A percentile compares a stretch with the other conserved stretches of the same genome.
phyloP scores from a whole-genome alignment of 2,888 invertebrate genomes.

The Syrphus vitripennis region DNA sequence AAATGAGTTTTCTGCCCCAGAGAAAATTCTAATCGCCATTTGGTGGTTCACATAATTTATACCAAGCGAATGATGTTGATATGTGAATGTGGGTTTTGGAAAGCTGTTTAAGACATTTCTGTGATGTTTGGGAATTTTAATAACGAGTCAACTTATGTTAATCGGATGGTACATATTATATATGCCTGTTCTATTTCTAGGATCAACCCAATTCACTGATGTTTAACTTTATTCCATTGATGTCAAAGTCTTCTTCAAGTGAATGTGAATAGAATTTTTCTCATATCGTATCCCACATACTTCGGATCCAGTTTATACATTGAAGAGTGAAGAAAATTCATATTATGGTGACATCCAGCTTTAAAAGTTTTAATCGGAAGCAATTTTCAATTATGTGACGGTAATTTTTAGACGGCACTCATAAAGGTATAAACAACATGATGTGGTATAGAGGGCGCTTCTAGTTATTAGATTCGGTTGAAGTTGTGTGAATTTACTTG shows the following conservation, averaged over 20 bases:
- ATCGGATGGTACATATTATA: constrained; percentile 25
- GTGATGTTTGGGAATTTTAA: constrained; percentile 13
- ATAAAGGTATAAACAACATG: neutral
- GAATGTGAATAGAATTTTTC: constrained; percentile 12
- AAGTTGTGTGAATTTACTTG: neutral
- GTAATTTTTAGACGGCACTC: neutral
- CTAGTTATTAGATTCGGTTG: neutral
- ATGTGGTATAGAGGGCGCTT: neutral
- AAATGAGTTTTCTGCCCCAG: constrained; percentile 51
- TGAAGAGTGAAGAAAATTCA: neutral
- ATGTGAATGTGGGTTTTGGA: neutral
- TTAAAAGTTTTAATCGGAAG: constrained; percentile 51
- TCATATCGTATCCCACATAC: neutral
- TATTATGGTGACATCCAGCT: neutral
- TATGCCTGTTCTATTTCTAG: constrained; percentile 30
- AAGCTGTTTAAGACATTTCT: neutral
- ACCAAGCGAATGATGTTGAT: neutral
- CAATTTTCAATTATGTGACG: constrained; percentile 45
- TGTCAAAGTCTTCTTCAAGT: constrained; percentile 1
- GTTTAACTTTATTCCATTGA: neutral
- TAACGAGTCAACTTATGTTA: constrained; percentile 35
- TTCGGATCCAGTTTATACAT: no score
- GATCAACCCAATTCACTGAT: neutral
- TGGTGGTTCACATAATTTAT: constrained; percentile 33
- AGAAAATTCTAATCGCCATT: constrained; percentile 40